Evolutionary conservation across 2,888 invertebrate species (phyloP).

Genomic region (Leptarthrus brevirostris): DNA sequence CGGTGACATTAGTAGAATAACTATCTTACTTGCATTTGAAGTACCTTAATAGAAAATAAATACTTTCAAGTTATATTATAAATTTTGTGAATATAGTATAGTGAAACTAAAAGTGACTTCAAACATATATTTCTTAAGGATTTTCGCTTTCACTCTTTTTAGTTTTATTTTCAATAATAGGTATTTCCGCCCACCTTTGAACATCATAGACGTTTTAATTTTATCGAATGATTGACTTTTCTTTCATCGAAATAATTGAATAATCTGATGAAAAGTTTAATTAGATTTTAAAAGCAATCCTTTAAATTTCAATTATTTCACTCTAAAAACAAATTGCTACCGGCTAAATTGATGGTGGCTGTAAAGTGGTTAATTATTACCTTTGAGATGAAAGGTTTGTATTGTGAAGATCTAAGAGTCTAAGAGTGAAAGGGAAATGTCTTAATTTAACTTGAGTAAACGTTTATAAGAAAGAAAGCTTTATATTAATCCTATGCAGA

Average conservation of each 20-base stretch:
- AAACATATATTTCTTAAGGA: no score
- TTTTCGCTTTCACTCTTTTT: no score
- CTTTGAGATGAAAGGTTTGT: slow-evolving; percentile 23
- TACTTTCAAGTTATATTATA: no score
- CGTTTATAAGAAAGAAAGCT: neutral
- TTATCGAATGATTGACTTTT: neutral
- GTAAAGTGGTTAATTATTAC: slow-evolving; percentile 31
- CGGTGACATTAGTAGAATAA: no score
- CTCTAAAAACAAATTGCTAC: neutral
- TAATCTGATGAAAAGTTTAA: slow-evolving; percentile 14
- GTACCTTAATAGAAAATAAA: no score
- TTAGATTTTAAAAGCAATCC: slow-evolving; percentile 23
- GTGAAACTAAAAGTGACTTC: no score
- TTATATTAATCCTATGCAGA: neutral
- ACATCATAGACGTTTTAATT: no score
- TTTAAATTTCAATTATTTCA: slow-evolving; percentile 11
- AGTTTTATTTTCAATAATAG: no score
- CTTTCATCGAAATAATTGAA: neutral
- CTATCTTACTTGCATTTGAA: no score
- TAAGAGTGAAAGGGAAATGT: neutral
- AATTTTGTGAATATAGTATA: no score
- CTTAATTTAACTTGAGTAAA: slow-evolving; percentile 15
- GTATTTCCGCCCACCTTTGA: no score
- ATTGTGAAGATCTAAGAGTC: slow-evolving; percentile 19
- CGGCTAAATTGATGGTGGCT: slow-evolving; percentile 17